These are phyloP conservation scores for Drosophila kambysellisi DNA, from an alignment of 2,888 invertebrate species.

Conservation along the genomic window DNA sequence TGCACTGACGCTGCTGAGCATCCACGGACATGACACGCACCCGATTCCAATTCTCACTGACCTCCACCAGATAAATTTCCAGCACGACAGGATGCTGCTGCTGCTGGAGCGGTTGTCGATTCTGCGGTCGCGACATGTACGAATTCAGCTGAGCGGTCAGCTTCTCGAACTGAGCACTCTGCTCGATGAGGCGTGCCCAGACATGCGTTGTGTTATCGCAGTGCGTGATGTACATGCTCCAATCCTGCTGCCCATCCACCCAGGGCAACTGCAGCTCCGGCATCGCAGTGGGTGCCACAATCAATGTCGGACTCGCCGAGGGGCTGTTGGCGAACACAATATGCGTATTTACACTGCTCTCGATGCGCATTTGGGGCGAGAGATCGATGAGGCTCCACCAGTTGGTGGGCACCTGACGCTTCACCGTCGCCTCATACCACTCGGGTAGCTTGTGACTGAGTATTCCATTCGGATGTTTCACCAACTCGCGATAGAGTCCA, in stretches of 20 bases:
- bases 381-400: slow-evolving; percentile 86
- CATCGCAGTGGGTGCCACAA: slow-evolving; percentile 23
- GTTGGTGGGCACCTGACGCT: slow-evolving; percentile 89
- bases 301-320: background rate
- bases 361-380: slow-evolving; percentile 86
- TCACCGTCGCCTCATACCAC: slow-evolving; percentile 87
- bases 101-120: slow-evolving; percentile 65
- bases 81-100: slow-evolving; percentile 61
- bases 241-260: slow-evolving; percentile 81
- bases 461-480: slow-evolving; percentile 86
- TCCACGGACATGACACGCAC: slow-evolving; percentile 86
- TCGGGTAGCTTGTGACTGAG: slow-evolving; percentile 87
- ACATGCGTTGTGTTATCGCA: slow-evolving; percentile 88
- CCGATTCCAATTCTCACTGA: slow-evolving; percentile 87
- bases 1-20: slow-evolving; percentile 85
- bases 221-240: slow-evolving; percentile 88
- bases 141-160: slow-evolving; percentile 86
- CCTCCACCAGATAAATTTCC: slow-evolving; percentile 84
- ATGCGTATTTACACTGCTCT: slow-evolving; percentile 65
- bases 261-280: slow-evolving; percentile 63
- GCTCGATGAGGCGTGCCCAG: slow-evolving; percentile 89
- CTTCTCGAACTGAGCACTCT: slow-evolving; percentile 87
- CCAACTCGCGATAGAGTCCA: slow-evolving; percentile 78
- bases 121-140: slow-evolving; percentile 78
- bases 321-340: slow-evolving; percentile 80